phyloP scores from a whole-genome alignment of 2,797 vertebrate species.

The Cynodonichthys magdalenae region DNA sequence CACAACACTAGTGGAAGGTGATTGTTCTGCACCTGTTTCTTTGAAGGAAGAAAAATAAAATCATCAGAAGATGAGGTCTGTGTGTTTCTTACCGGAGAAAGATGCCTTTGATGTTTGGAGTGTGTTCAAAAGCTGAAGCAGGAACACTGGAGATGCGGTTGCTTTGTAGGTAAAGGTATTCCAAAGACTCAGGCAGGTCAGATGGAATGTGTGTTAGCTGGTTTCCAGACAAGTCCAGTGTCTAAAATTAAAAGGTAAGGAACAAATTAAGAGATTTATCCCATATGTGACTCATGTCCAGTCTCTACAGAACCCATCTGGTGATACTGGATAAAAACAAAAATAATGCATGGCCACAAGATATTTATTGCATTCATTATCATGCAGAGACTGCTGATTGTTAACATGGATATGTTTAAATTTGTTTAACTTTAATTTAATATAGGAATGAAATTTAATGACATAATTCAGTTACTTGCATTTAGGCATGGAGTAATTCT shows the following conservation, averaged over 20 bases:
- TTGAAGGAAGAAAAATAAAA: too few species aligned
- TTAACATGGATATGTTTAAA: too few species aligned
- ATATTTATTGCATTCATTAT: too few species aligned
- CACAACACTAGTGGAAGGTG: too few species aligned
- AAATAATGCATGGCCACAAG: too few species aligned
- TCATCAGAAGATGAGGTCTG: background rate
- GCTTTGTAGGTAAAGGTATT: slow-evolving; percentile 92
- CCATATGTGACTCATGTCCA: too few species aligned
- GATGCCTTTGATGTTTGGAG: slow-evolving; percentile 94
- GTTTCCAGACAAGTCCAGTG: slow-evolving; percentile 91
- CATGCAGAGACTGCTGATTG: too few species aligned
- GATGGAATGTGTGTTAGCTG: slow-evolving; percentile 88
- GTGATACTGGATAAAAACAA: too few species aligned
- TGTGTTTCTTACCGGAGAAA: slow-evolving; percentile 86
- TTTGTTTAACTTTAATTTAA: too few species aligned
- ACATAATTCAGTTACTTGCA: too few species aligned
- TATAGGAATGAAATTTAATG: too few species aligned
- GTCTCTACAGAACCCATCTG: background rate
- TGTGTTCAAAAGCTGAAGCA: slow-evolving; percentile 88
- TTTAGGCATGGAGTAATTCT: too few species aligned
- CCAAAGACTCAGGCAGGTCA: slow-evolving; percentile 90
- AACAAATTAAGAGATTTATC: background rate
- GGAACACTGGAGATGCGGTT: slow-evolving; percentile 89
- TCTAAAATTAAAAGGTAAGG: slow-evolving; percentile 72
- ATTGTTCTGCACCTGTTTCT: background rate